Evolutionary conservation across 2,113 vertebrate genomes (phyloP).

Genomic region (Alethe diademata): DNA sequence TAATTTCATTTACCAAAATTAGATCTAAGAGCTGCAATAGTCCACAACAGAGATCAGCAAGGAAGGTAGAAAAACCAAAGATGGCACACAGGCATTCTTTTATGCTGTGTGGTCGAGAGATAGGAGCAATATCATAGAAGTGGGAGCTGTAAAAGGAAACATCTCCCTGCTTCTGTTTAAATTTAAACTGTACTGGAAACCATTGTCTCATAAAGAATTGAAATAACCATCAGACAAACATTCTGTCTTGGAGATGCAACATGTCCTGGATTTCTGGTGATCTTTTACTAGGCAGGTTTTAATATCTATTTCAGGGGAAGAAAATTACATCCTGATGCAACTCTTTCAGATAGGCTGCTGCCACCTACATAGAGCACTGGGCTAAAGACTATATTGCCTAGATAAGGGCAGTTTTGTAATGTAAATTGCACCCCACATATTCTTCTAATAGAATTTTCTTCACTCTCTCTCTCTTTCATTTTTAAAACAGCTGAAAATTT

Average conservation of each 20-base stretch:
- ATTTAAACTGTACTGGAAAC: not conserved
- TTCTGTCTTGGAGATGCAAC: not conserved
- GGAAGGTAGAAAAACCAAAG: not conserved
- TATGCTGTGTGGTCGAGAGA: not conserved
- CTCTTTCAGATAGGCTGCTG: not conserved
- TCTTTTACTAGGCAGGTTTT: not conserved
- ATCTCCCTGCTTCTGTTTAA: not conserved
- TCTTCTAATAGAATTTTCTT: not conserved
- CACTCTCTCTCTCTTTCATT: not conserved
- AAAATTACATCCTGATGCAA: not conserved
- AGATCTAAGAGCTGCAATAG: not conserved
- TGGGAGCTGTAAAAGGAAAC: not conserved
- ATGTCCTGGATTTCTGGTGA: not conserved
- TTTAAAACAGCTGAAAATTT: constrained; percentile 5
- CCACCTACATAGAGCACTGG: not conserved
- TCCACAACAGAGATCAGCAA: not conserved
- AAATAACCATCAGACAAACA: not conserved
- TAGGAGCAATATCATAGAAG: not conserved
- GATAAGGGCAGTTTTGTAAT: not conserved
- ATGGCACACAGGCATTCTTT: not conserved
- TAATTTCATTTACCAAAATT: not conserved
- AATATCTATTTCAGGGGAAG: not conserved
- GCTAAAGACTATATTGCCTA: not conserved
- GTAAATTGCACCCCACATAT: not conserved
- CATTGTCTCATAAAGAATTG: not conserved